Evolutionary conservation across 1,140 invertebrate species (phyloP), one percentile per base, ranked within the genome.

Genomic region (Atopsyche davidsoni): DNA sequence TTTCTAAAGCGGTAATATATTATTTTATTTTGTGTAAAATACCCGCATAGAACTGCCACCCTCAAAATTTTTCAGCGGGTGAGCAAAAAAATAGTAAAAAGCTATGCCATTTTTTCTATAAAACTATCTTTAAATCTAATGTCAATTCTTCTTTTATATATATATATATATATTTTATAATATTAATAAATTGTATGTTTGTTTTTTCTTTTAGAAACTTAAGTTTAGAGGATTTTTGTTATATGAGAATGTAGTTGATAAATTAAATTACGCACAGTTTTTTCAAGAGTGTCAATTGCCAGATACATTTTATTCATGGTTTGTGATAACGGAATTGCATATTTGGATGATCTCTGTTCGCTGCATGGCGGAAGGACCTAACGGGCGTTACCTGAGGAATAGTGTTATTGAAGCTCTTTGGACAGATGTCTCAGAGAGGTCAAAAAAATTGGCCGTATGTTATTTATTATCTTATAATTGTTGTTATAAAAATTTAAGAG

Each of bases 231-330:
- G 77, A 18, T 81, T 78, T 65, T 66, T 81, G 51, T 57, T 82
- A 4, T 85, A 82, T 66, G 81, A 83, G 67, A 69, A 64, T 62
- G 73, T 83, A 23, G 79, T 76, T 18, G 78, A 82, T 58, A 75
- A 76, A 62, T 69, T 83, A 10, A 69, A 73, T 49, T 82, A 82
- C 60, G 51, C 65, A 1, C 67, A 76, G 42, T 81, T 80, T 68
- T 79, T 83, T 70, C 59, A 72, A 74, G 78, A 79, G 61, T 81
- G 85, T 46, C 69, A 83, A 34, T 66, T 92, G 62, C 74, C 79
- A 16, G 88, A 92, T 58, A 88, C 86, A 23, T 89, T 89, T 64
- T 78, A 78, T 56, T 89, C 88, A 1, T 92, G 88, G 88, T 92
- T 89, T 66, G 62, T 82, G 2, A 69, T 92, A 2, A 89, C 85